Base-by-base conservation (phyloP, 2,888 invertebrate species). In the Caenorhabditis japonica region DNA sequence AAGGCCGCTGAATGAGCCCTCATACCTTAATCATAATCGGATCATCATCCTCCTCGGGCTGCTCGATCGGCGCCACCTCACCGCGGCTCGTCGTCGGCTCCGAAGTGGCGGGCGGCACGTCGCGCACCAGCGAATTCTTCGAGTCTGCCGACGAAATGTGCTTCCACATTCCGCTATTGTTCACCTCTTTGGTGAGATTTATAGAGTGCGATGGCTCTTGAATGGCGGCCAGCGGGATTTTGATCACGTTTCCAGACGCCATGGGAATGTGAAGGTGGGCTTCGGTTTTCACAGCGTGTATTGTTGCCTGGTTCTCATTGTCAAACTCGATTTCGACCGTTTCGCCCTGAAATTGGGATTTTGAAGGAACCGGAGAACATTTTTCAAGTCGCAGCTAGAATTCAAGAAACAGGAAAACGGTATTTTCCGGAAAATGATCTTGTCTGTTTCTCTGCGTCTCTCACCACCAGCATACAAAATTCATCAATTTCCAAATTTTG, bases 181-280 rank as follows among this genome's bases (percentile, higher is more conserved):
- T 84, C 46, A 82, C 93, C 89, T 96, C 96, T 88, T 96, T 95
- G 5, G 94, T 93, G 87, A 95, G 93, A 88, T 94, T 94, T 83
- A 94, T 93, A 34, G 79, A 72, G 53, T 87, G 86, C 19, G 84
- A 81, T 13, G 85, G 84, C 56, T 89, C 85, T 86, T 88, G 80
- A 70, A 89, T 85, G 55, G 88, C 85, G 39, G 93, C 91, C 76
- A 93, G 89, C 1, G 94, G 94, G 80, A 94, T 94, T 88, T 94
- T 94, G 92, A 94, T 93, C 61, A 94, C 92, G 88, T 94, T 94
- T 55, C 94, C 94, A 88, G 94, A 94, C 56, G 93, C 92, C 82
- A 95, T 89, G 1, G 94, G 93, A 83, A 94, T 94, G 88, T 94
- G 94, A 62, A 95, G 91, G 87, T 93, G 93, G 27, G 92, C 91